Percentiles rank a stretch among this genome's conserved stretches.
These are phyloP conservation scores for Amphiduros pacificus DNA, from an alignment of 2,888 invertebrate species.

Conservation along the genomic window DNA sequence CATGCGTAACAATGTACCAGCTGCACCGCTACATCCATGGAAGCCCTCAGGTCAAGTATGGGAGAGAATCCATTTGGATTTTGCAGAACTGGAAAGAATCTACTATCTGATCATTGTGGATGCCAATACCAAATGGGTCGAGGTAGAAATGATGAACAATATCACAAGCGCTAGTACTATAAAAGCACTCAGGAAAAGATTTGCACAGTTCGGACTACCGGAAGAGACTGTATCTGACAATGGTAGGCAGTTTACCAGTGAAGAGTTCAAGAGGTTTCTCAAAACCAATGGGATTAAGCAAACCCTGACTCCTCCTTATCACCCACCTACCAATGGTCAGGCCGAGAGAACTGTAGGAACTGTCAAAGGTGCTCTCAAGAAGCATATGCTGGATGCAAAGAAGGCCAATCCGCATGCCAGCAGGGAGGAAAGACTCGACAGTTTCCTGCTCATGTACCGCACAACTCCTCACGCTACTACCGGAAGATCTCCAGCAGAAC, in stretches of 20 bases:
- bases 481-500: not conserved
- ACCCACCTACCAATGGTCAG: not conserved
- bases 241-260: not conserved
- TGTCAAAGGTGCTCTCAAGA: not conserved
- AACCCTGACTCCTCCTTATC: not conserved
- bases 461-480: not conserved
- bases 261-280: not conserved
- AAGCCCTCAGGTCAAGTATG: not conserved
- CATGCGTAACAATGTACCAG: not conserved
- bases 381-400: not conserved
- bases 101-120: not conserved
- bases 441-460: not conserved
- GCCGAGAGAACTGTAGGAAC: not conserved
- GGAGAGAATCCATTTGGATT: not conserved
- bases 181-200: constrained; percentile 10
- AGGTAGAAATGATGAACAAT: not conserved
- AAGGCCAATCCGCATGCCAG: too few relatives aligned
- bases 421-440: too few relatives aligned
- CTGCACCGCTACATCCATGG: not conserved
- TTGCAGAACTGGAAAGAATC: not conserved
- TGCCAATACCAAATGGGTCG: not conserved
- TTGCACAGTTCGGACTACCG: constrained; percentile 20
- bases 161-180: not conserved
- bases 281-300: constrained; percentile 1
- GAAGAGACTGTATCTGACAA: not conserved